These are phyloP conservation scores for Remorina albescens DNA, from an alignment of 2,797 vertebrate species.

Conservation along the genomic window DNA sequence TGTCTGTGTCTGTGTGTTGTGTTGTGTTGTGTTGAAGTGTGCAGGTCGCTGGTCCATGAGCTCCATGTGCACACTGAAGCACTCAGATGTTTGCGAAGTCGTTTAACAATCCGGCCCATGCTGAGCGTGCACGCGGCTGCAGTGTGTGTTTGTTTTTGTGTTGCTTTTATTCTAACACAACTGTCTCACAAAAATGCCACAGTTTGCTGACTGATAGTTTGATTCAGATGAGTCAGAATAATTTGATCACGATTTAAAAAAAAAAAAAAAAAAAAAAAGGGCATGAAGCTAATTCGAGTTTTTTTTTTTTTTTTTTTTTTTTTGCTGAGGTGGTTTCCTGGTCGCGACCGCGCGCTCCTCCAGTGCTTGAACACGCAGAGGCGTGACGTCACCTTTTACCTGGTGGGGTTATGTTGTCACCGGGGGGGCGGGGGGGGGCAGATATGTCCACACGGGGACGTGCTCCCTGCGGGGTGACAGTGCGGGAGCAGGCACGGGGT, in stretches of 20 bases:
- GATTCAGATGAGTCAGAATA: too few relatives aligned
- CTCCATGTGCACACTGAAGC: conserved; percentile 33
- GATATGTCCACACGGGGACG: too few relatives aligned
- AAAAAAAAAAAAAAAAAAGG: too few relatives aligned
- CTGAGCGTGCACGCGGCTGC: background rate
- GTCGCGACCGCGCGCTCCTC: conserved; percentile 12
- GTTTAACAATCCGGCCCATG: too few relatives aligned
- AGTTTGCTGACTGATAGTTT: too few relatives aligned
- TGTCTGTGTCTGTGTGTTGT: background rate
- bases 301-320: background rate
- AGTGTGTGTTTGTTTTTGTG: too few relatives aligned
- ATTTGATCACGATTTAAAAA: too few relatives aligned
- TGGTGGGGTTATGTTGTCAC: too few relatives aligned
- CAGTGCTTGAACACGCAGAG: conserved; percentile 16
- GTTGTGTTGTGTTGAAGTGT: conserved; percentile 17
- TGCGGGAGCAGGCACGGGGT: too few relatives aligned
- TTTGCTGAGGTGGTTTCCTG: conserved; percentile 32
- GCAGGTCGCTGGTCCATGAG: background rate
- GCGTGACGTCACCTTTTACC: background rate
- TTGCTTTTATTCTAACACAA: too few relatives aligned
- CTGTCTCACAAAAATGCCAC: too few relatives aligned
- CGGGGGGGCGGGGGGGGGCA: background rate
- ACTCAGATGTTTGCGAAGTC: background rate
- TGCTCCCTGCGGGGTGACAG: too few relatives aligned
- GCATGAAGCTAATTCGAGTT: background rate